Conservation (phyloP, 2,888 invertebrate species). For the Drosophila mulleri region DNA sequence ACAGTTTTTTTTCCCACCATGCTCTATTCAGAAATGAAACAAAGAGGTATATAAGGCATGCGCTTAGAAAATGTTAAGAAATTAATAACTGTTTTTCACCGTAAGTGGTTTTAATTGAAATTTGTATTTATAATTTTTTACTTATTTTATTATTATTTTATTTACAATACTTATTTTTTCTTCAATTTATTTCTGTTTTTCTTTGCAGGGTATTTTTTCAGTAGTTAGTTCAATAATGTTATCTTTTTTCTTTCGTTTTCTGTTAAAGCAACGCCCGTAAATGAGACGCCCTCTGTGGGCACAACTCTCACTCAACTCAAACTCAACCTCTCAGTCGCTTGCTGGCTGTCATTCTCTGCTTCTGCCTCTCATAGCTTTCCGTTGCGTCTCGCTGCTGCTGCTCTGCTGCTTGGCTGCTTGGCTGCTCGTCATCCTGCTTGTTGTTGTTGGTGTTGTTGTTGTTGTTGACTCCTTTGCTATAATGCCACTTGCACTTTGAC, state of each 20-base stretch:
- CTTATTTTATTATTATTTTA: neutral
- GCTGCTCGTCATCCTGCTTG: constrained; percentile 33
- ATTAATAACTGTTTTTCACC: too few relatives aligned
- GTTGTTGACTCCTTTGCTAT: constrained; percentile 64
- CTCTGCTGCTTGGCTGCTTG: constrained; percentile 26
- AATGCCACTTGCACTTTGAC: constrained; percentile 80
- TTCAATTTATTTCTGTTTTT: neutral
- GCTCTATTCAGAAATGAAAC: neutral
- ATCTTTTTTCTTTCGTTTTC: constrained; percentile 4
- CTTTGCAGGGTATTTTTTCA: neutral
- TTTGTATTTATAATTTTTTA: too few relatives aligned
- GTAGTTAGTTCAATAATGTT: neutral
- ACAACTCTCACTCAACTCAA: constrained; percentile 33
- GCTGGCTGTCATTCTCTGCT: constrained; percentile 46
- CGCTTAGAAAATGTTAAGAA: neutral
- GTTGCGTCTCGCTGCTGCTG: constrained; percentile 11
- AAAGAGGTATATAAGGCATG: neutral
- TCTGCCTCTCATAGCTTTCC: constrained; percentile 13
- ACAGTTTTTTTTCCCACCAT: constrained; percentile 10
- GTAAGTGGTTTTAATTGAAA: too few relatives aligned
- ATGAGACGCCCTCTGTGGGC: constrained; percentile 38
- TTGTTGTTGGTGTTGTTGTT: constrained; percentile 23
- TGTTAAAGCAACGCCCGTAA: constrained; percentile 14
- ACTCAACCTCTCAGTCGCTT: constrained; percentile 33
- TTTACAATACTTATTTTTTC: too few relatives aligned